phyloP scores from a whole-genome alignment of 2,888 invertebrate species.

The Thera britannica region DNA sequence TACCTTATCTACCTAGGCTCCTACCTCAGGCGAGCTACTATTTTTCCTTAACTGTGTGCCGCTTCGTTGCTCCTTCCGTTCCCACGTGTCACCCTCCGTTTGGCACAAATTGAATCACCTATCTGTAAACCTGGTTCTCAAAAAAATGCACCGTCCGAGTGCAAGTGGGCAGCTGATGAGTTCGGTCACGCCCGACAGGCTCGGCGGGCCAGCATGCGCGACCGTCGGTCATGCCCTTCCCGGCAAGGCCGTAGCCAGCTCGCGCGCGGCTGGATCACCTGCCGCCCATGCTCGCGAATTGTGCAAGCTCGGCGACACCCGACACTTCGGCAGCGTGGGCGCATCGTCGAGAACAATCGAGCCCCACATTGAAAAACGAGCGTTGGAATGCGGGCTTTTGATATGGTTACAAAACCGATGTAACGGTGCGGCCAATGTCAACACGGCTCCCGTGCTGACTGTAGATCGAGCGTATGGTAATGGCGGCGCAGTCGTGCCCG shows the following conservation, averaged over 20 bases:
- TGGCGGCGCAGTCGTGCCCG: conserved; percentile 53
- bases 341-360: conserved; percentile 69
- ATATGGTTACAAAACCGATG: conserved; percentile 78
- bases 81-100: conserved; percentile 48
- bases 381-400: conserved; percentile 77
- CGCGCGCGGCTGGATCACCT: conserved; percentile 56
- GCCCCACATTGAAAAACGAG: conserved; percentile 66
- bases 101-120: conserved; percentile 15
- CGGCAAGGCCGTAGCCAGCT: conserved; percentile 58
- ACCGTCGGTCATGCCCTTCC: conserved; percentile 41
- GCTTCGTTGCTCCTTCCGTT: conserved; percentile 50
- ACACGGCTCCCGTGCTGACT: conserved; percentile 69
- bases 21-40: conserved; percentile 33
- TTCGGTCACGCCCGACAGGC: conserved; percentile 51
- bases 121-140: conserved; percentile 30
- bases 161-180: conserved; percentile 40
- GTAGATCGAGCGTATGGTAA: conserved; percentile 73
- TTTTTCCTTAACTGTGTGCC: conserved; percentile 45
- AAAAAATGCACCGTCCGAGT: conserved; percentile 32
- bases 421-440: conserved; percentile 81
- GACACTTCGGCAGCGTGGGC: conserved; percentile 66
- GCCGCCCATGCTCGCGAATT: conserved; percentile 57
- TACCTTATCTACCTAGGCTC: conserved; percentile 38
- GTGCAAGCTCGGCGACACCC: conserved; percentile 69
- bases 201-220: conserved; percentile 44